phyloP scores from a whole-genome alignment of 2,888 invertebrate species.

The Hirtodrosophila duncani region DNA sequence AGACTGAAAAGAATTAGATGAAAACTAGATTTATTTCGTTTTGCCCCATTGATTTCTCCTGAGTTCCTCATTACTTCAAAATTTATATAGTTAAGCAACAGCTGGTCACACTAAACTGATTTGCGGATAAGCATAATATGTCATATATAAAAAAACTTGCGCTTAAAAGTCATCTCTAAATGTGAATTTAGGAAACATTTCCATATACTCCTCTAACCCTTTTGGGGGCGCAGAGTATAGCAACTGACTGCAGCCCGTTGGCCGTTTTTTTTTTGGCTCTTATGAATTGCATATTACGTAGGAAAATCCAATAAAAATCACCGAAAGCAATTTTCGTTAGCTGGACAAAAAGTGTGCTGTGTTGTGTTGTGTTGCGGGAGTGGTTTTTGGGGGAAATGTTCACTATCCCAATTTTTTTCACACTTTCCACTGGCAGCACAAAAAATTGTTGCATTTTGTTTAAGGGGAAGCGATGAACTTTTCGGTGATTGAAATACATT shows the following conservation, averaged over 20 bases:
- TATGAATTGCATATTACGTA: conserved; percentile 68
- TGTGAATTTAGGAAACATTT: too few species aligned
- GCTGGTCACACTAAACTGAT: too few species aligned
- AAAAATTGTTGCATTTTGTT: conserved; percentile 45
- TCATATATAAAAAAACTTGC: too few species aligned
- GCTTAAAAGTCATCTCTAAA: too few species aligned
- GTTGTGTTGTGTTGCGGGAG: conserved; percentile 25
- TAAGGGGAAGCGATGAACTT: conserved; percentile 31
- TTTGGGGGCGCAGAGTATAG: too few species aligned
- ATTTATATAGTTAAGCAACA: too few species aligned
- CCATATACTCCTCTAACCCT: too few species aligned
- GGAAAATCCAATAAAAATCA: conserved; percentile 70
- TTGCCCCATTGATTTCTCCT: too few species aligned
- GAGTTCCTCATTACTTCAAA: too few species aligned
- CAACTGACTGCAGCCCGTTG: conserved; percentile 11
- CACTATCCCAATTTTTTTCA: neutral
- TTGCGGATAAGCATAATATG: too few species aligned
- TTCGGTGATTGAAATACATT: conserved; percentile 6
- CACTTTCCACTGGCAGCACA: conserved; percentile 6
- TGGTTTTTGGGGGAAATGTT: neutral
- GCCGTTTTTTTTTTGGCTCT: conserved; percentile 35
- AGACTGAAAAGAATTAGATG: too few species aligned
- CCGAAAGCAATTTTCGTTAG: conserved; percentile 62
- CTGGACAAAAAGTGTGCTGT: conserved; percentile 8
- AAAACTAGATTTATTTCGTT: too few species aligned